Evolutionary conservation across 1,140 invertebrate species (phyloP).

Genomic region (Agrilus planipennis): DNA sequence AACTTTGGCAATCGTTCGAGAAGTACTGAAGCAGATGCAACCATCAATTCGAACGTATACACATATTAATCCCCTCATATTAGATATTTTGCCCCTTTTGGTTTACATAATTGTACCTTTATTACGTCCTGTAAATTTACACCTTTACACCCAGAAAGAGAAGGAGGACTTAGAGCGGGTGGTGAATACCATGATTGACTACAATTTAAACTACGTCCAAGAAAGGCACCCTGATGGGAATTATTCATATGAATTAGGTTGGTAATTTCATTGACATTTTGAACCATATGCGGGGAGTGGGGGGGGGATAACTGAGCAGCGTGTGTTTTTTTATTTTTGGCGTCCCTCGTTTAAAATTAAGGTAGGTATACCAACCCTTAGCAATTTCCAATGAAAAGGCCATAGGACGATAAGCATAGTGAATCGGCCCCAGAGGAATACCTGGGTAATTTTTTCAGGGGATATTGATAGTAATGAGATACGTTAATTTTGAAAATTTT

Average conservation of each 20-base stretch:
- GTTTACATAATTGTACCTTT: constrained; percentile 63
- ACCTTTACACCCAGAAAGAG: constrained; percentile 68
- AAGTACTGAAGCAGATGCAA: constrained; percentile 49
- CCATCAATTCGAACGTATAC: constrained; percentile 47
- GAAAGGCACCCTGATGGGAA: constrained; percentile 63
- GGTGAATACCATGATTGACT: constrained; percentile 78
- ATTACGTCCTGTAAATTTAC: constrained; percentile 61
- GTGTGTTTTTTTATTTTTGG: no score
- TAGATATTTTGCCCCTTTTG: constrained; percentile 65
- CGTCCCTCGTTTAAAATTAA: not conserved
- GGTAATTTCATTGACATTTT: no score
- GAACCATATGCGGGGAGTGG: no score
- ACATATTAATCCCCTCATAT: constrained; percentile 40
- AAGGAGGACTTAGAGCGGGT: constrained; percentile 56
- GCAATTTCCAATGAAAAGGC: not conserved
- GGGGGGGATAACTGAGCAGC: no score
- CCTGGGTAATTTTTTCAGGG: no score
- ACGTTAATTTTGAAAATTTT: no score
- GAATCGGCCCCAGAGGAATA: no score
- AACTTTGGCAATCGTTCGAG: constrained; percentile 44
- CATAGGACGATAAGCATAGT: no score
- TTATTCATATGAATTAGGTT: constrained; percentile 72
- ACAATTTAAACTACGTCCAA: constrained; percentile 78
- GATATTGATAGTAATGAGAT: no score
- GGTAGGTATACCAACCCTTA: not conserved